Conservation (phyloP, 2,113 vertebrate species). For the Rynchops niger region DNA sequence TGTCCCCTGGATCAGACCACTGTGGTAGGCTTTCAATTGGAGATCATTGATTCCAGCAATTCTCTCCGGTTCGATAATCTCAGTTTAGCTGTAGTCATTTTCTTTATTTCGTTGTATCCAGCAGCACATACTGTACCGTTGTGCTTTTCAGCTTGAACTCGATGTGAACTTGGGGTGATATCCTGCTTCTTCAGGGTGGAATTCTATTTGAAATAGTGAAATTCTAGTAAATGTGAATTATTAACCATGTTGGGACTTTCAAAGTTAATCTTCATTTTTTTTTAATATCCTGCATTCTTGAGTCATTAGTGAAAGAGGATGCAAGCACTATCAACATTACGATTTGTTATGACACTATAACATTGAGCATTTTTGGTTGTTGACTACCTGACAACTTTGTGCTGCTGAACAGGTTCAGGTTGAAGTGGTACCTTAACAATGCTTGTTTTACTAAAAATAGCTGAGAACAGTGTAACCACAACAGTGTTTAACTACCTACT, state of each 20-base stretch:
- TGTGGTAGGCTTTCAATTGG: background rate
- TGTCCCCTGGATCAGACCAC: conserved; percentile 41
- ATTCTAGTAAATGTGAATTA: background rate
- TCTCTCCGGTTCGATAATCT: conserved; percentile 3
- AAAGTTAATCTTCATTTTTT: background rate
- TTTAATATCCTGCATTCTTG: background rate
- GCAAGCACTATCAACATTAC: background rate
- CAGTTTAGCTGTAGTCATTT: conserved; percentile 35
- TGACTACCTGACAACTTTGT: background rate
- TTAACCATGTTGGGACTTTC: background rate
- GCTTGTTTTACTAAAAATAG: background rate
- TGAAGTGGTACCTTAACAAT: background rate
- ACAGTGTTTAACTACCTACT: background rate
- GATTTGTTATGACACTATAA: background rate
- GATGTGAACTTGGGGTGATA: background rate
- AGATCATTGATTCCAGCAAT: conserved; percentile 24
- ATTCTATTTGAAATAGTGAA: conserved; percentile 12
- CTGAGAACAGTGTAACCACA: background rate
- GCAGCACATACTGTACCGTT: background rate
- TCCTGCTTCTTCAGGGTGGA: background rate
- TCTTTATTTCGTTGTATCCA: conserved; percentile 29
- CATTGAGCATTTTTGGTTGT: rapidly evolving
- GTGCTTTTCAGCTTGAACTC: conserved; percentile 19
- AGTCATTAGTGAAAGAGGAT: background rate
- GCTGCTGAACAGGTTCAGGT: background rate